These are phyloP conservation scores for Pipa parva DNA, from an alignment of 2,113 vertebrate species.

Conservation along the genomic window DNA sequence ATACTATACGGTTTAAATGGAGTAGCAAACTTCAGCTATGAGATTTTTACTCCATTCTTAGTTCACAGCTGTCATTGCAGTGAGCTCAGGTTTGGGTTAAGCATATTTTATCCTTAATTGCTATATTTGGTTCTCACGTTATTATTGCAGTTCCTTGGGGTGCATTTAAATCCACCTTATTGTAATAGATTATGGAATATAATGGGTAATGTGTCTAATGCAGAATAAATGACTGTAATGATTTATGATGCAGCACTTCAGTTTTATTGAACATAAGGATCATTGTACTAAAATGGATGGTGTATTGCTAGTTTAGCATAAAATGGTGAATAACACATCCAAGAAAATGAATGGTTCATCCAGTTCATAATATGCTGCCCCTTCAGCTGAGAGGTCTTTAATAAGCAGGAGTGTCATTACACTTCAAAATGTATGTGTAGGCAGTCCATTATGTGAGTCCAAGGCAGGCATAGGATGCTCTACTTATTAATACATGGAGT, in stretches of 20 bases:
- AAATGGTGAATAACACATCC: constrained; percentile 80
- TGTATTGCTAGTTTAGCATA: constrained; percentile 80
- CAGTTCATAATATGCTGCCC: constrained; percentile 81
- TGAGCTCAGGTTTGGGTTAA: constrained; percentile 71
- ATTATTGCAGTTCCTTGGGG: constrained; percentile 79
- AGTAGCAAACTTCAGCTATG: constrained; percentile 46
- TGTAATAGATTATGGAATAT: constrained; percentile 82
- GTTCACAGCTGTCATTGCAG: constrained; percentile 65
- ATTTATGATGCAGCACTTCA: constrained; percentile 80
- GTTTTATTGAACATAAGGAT: constrained; percentile 85
- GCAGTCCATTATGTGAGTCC: constrained; percentile 69
- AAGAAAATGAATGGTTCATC: constrained; percentile 75
- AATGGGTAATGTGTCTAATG: constrained; percentile 82
- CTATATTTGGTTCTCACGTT: constrained; percentile 78
- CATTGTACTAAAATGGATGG: constrained; percentile 83
- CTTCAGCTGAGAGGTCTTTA: constrained; percentile 79
- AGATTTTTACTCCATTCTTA: constrained; percentile 61
- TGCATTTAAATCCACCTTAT: constrained; percentile 82
- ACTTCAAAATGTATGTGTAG: constrained; percentile 75
- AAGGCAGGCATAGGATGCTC: constrained; percentile 63
- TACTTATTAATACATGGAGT: constrained; percentile 56
- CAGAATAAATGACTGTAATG: constrained; percentile 79
- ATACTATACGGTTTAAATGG: constrained; percentile 42
- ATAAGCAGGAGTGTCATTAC: constrained; percentile 78
- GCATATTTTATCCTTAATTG: constrained; percentile 79